These are phyloP conservation scores for Limulus polyphemus DNA, from an alignment of 2,888 invertebrate species.

Conservation along the genomic window DNA sequence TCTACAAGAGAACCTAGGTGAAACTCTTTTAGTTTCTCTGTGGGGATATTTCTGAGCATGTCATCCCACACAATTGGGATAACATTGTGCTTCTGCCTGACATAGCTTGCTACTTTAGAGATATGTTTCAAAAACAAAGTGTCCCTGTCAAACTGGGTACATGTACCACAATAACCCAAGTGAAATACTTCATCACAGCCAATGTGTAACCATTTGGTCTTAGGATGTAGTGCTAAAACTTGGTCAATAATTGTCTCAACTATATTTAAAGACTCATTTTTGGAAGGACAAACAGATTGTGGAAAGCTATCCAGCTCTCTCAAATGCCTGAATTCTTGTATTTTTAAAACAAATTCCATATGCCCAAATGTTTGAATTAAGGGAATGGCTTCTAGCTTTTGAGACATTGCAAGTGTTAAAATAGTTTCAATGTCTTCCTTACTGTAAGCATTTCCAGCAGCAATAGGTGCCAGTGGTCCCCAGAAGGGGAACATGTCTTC, in stretches of 20 bases:
- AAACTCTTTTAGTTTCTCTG: constrained; percentile 45
- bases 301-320: constrained; percentile 37
- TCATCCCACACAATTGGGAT: constrained; percentile 66
- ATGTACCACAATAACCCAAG: constrained; percentile 23
- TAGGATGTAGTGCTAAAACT: constrained; percentile 38
- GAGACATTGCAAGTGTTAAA: constrained; percentile 32
- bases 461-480: constrained; percentile 29
- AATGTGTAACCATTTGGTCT: constrained; percentile 25
- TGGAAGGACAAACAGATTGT: constrained; percentile 31
- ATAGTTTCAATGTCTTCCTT: constrained; percentile 29
- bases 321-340: constrained; percentile 34
- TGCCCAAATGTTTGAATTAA: constrained; percentile 40
- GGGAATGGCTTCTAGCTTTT: constrained; percentile 36
- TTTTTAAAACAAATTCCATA: constrained; percentile 40
- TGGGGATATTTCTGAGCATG: constrained; percentile 54
- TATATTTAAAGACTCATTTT: constrained; percentile 35
- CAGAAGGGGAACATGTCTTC: constrained; percentile 41
- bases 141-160: constrained; percentile 20
- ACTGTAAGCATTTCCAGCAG: constrained; percentile 39
- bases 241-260: constrained; percentile 39
- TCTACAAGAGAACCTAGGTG: constrained; percentile 53
- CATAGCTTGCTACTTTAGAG: constrained; percentile 44
- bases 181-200: constrained; percentile 25
- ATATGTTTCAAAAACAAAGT: constrained; percentile 21
- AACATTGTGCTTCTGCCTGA: constrained; percentile 47